Base-by-base conservation (phyloP, 2,888 invertebrate genomes). In the Lumbricus terrestris region DNA sequence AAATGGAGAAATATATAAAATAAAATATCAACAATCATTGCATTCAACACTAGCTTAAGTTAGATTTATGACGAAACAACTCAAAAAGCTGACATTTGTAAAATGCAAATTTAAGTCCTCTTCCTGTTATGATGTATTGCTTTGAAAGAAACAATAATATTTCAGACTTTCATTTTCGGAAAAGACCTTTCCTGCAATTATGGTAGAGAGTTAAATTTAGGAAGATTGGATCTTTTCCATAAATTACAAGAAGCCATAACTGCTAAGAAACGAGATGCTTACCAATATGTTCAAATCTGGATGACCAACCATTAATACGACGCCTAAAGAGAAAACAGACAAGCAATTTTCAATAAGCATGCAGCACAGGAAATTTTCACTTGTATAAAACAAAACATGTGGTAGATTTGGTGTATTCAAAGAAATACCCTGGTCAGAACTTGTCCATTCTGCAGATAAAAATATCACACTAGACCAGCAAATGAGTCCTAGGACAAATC, bases 221-320 rank as follows among this genome's bases (percentile, higher is more conserved):
- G 40, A 40, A 16, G 40, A 16, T 11, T 40, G 15, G 16, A 16
- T 16, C 16, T 40, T 40, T 40, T 13, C 40, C 40, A 40, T 40
- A 40, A 23, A 47, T 47, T 47, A 13, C 8, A 69, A n/a, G n/a
- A n/a, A 11, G n/a, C 13, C 8, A n/a, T n/a, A 69, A 11, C 11
- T n/a, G 2, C 4, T 8, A n/a, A n/a, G 69, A n/a, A 69, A 69
- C 23, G 16, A 69, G n/a, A n/a, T 35, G 18, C 94, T 94, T 92
- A 94, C 94, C 92, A 94, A 91, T 34, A 94, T 91, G 89, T 93
- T 93, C 83, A 92, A 91, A 91, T 94, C 94, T 92, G 93, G 94
- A 82, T 94, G 93, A 4, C 94, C 94, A 83, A 92, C 93, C 94
- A 94, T 94, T 88, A 94, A 90, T 5, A 94, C 94, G 89, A 94